Conservation (phyloP, 2,797 vertebrate species). For the Todus mexicanus region DNA sequence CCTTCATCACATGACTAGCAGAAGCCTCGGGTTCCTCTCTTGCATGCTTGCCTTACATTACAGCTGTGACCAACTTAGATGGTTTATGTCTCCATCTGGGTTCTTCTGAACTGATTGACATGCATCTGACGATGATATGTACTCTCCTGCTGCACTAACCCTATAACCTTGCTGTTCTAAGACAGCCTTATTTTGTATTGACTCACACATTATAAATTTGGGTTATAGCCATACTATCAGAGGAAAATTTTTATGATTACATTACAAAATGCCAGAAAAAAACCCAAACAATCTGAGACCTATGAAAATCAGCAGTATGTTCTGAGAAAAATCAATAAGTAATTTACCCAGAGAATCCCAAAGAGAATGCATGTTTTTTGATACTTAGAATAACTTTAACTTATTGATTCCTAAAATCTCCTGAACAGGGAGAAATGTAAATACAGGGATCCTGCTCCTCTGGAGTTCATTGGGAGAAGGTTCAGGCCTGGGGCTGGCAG, state of each 20-base stretch:
- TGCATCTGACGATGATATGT: too few relatives aligned
- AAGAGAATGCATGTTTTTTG: slow-evolving; percentile 31
- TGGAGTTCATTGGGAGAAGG: not conserved
- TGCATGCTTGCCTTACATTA: not conserved
- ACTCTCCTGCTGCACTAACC: not conserved
- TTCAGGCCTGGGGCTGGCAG: not conserved
- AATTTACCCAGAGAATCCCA: slow-evolving; percentile 51
- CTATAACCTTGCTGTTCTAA: not conserved
- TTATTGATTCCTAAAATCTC: slow-evolving; percentile 36
- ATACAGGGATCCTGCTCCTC: not conserved
- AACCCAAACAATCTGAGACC: not conserved
- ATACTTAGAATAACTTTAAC: slow-evolving; percentile 44
- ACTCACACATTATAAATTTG: slow-evolving; percentile 10
- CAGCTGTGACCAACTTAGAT: not conserved
- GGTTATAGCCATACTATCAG: slow-evolving; percentile 22
- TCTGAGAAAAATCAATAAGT: slow-evolving; percentile 50
- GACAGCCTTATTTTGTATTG: not conserved
- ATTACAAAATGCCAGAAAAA: not conserved
- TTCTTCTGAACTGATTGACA: not conserved
- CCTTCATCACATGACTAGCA: not conserved
- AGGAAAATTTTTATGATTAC: slow-evolving; percentile 18
- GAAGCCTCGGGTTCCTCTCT: not conserved
- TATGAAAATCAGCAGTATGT: slow-evolving; percentile 21
- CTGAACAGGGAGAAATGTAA: not conserved
- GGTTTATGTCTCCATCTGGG: not conserved